Evolutionary conservation across 2,113 vertebrate species (phyloP), one percentile per base, ranked within the genome.

Genomic region (Mungos mungo): DNA sequence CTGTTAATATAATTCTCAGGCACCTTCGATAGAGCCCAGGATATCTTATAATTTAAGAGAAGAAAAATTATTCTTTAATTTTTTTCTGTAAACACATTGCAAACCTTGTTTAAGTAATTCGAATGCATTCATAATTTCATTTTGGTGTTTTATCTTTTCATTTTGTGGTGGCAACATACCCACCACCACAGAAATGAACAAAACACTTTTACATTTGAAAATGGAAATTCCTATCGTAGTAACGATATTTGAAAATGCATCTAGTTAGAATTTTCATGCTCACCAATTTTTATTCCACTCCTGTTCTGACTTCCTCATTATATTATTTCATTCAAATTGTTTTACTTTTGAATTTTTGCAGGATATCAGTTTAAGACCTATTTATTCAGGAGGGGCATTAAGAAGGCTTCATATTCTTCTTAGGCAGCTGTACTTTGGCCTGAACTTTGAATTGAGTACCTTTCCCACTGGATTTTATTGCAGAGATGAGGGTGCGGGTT

Each of bases 281-380:
- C 1, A 65, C 7, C 45, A 11, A 63, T 27, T 90, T 80, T 54
- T 63, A 88, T 50, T 65, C 47, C 13, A 23, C 6, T 69, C 16
- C 45, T 57, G 7, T 65, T 13, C 82, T 89, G 72, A 86, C 63
- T 92, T 82, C n/a, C 38, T 54, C 89, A 50, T 96, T 92, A 93
- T 23, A 54, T 41, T 31, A 6, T 79, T 89, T 89, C 33, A 47
- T 86, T 95, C 33, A 7, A 91, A 96, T 88, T 68, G 68, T 91
- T 86, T 88, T 85, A n/a, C 29, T 57, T 74, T 63, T 60, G 71
- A 76, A 88, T 71, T 93, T 66, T 92, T 23, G 57, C 45, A 95
- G 69, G 65, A 29, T 76, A 72, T 3, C 35, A 31, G 38, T n/a
- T 83, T 72, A 79, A 86, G 85, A 79, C 31, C 21, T 31, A 47